Evolutionary conservation across 2,888 invertebrate species (phyloP).

Genomic region (Zaprionus bogoriensis): DNA sequence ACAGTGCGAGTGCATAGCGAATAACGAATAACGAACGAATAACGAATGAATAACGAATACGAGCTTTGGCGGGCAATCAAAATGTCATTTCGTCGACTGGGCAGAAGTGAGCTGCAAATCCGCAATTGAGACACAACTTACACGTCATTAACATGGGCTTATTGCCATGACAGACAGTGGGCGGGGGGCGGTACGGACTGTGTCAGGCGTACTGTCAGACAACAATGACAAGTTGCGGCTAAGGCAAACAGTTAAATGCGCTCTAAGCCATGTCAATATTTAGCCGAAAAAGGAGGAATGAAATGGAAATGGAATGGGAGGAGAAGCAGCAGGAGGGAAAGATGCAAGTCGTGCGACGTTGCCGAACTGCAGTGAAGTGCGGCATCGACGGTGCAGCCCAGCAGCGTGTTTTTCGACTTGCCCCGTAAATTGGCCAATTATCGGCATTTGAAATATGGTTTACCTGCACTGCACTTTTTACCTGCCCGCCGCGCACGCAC

Average conservation of each 20-base stretch:
- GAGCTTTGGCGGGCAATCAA: constrained; percentile 60
- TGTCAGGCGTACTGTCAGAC: background rate
- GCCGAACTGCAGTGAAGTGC: constrained; percentile 42
- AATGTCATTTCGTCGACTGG: constrained; percentile 63
- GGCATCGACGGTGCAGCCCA: constrained; percentile 28
- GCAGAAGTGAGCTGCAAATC: constrained; percentile 62
- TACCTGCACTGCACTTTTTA: constrained; percentile 61
- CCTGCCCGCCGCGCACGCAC: constrained; percentile 52
- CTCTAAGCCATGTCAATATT: constrained; percentile 53
- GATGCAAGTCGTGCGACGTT: constrained; percentile 31
- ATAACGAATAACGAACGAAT: background rate
- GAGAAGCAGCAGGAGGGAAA: background rate
- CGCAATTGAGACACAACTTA: constrained; percentile 77
- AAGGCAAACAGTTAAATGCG: constrained; percentile 41
- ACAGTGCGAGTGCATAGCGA: no score
- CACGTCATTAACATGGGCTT: constrained; percentile 75
- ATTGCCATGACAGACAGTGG: constrained; percentile 28
- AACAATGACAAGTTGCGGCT: constrained; percentile 35
- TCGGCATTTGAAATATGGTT: constrained; percentile 70
- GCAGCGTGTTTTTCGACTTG: constrained; percentile 2
- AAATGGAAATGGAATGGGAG: background rate
- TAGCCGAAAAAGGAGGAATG: background rate
- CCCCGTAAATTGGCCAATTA: constrained; percentile 79
- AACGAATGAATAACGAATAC: background rate
- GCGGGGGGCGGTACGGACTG: background rate